Base-by-base conservation (phyloP, 1,140 invertebrate species). In the Periplaneta americana region DNA sequence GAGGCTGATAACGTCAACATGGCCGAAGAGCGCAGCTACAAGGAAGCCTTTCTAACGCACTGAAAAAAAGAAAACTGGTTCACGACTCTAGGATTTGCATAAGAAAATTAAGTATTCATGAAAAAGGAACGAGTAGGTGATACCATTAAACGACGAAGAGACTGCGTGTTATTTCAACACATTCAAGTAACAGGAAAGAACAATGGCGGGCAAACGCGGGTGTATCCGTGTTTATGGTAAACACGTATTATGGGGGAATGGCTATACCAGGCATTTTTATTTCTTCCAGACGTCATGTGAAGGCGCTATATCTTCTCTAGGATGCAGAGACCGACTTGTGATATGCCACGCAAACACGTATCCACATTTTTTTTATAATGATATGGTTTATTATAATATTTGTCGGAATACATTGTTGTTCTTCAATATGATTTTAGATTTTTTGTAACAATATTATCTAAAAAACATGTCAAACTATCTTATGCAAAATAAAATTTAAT, bases 61-160 rank as follows among this genome's bases (percentile, higher is more conserved):
- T 48, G 37, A 11, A 17, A 39, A 39, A 75, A 75, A 75, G 74
- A 31, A n/a, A n/a, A n/a, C 11, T 32, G 75, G 17, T 76, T 35
- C 75, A 32, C 1, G 75, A 22, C 13, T 28, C 2, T 6, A 2
- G 18, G 15, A 76, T 76, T 76, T 76, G 75, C 75, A 76, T 76
- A 76, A 76, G 34, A 18, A 76, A 76, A 76, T 76, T 76, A 76
- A 76, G 18, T 76, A 76, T 76, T 76, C 75, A 76, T 76, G 75
- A 35, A 76, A 76, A 76, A 66, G n/a, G 15, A 66, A 6, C 75
- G 5, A 15, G n/a, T 35, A 76, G 75, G 75, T 76, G 17, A 76
- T 76, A 76, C 9, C 28, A 35, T 28, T 76, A 76, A n/a, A 76
- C n/a, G 34, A n/a, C 18, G 34, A 35, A 34, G 18, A 35, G 75